Evolutionary conservation across 2,888 invertebrate genomes (phyloP), one percentile per base, ranked within the genome.

Genomic region (Volucella zonaria): DNA sequence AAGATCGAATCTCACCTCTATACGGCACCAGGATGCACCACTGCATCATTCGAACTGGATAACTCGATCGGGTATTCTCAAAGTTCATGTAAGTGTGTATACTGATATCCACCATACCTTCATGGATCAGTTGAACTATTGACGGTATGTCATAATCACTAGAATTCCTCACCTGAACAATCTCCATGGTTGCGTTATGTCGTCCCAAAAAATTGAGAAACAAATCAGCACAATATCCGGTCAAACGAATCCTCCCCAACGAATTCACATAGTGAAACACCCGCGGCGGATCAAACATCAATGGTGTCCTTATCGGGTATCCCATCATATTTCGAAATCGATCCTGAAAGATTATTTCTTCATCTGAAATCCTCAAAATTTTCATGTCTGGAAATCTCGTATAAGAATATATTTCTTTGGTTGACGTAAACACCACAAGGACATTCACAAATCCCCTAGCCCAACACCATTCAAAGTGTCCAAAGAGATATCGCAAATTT

Each of bases 401-500:
- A 38, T 88, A 89, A 1, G 85, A 77, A 64, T 64, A 85, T 4
- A 68, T 77, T 23, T 85, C 76, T 14, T 68, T 77, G 11, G 62
- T 77, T 3, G 6, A 9, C 14, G 67, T 80, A 47, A 86, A 88
- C 3, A 87, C 74, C 1, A 88, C 86, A 42, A 89, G n/a, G 0
- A 85, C 87, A 62, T 88, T 86, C 0, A 87, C 86, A 11, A 89
- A 88, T 1, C 89, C 89, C 40, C 66, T 85, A 1, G 73, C 80
- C 89, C 89, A 89, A 71, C 88, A 89, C 89, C 89, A 89, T 42
- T 87, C 87, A 64, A 89, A 88, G 14, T 89, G 89, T 40, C 78
- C 82, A 2, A 14, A 8, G 2, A 89, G 49, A 64, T 85, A 77
- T 1, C 70, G 62, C 9, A 54, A 12, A 40, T 67, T 56, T 45